phyloP scores from a whole-genome alignment of 2,113 vertebrate species.

The Prietella phreatophila region DNA sequence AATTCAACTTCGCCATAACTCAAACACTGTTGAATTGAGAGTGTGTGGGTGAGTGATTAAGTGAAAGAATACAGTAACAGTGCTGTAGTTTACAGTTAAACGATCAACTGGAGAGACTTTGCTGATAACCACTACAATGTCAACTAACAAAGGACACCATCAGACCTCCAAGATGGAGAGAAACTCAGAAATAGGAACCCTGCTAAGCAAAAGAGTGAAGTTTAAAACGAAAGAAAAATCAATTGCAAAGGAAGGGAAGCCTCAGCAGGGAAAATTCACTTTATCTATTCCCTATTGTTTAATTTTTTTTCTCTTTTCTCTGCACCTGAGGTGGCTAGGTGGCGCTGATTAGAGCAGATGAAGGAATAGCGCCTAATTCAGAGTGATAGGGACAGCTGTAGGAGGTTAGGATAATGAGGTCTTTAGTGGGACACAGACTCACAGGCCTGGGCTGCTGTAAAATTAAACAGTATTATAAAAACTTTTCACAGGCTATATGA shows the following conservation, averaged over 20 bases:
- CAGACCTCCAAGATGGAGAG: not conserved
- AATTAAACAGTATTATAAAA: not conserved
- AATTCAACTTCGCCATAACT: conserved; percentile 63
- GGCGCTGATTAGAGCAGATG: conserved; percentile 37
- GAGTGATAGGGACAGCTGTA: conserved; percentile 43
- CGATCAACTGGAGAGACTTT: not conserved
- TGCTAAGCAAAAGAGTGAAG: conserved; percentile 12
- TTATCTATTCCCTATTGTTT: not conserved
- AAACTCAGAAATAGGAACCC: conserved; percentile 27
- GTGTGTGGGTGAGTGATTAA: conserved; percentile 8
- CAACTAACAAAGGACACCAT: conserved; percentile 12
- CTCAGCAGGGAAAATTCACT: conserved; percentile 8
- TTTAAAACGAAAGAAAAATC: conserved; percentile 26
- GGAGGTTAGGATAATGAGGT: conserved; percentile 34
- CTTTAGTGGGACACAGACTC: not conserved
- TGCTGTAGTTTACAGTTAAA: not conserved
- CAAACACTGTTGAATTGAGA: conserved; percentile 37
- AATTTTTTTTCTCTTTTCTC: not conserved
- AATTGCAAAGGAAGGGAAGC: conserved; percentile 27
- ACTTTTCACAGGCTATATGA: not conserved
- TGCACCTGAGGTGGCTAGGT: conserved; percentile 17
- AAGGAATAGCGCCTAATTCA: conserved; percentile 34
- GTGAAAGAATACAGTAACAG: not conserved
- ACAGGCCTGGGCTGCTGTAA: not conserved
- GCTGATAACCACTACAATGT: not conserved